phyloP scores from a whole-genome alignment of 2,113 vertebrate species.

The Poeciliopsis prolifica region DNA sequence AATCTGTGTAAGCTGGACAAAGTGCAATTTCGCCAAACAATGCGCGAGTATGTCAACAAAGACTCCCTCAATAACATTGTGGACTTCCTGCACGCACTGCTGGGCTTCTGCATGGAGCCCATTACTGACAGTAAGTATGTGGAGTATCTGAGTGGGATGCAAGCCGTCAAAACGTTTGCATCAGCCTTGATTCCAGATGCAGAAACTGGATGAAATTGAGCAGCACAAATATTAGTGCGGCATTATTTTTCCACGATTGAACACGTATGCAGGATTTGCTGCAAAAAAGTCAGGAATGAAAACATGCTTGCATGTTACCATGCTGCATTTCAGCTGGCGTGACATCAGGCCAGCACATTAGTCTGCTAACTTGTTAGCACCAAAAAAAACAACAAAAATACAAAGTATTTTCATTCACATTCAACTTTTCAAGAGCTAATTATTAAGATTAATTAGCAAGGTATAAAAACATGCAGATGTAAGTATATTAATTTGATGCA shows the following conservation, averaged over 20 bases:
- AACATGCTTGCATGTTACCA: slow-evolving; percentile 14
- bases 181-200: neutral
- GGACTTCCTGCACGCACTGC: slow-evolving; percentile 97
- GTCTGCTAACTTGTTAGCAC: neutral
- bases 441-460: neutral
- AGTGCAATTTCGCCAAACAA: slow-evolving; percentile 95
- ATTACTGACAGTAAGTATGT: slow-evolving; percentile 96
- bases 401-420: slow-evolving; percentile 11
- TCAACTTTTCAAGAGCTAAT: neutral
- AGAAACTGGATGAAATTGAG: neutral
- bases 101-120: slow-evolving; percentile 99
- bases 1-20: slow-evolving; percentile 97
- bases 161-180: neutral
- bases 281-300: neutral
- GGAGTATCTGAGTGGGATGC: slow-evolving; percentile 10
- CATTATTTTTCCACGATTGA: neutral
- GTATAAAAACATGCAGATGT: neutral
- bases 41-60: slow-evolving; percentile 98
- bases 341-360: no score
- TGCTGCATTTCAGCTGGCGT: slow-evolving; percentile 1
- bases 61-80: slow-evolving; percentile 99
- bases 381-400: slow-evolving; percentile 1
- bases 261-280: neutral
- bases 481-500: neutral
- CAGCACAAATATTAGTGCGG: neutral